A percentile compares a stretch with the other conserved stretches of the same genome.
These are phyloP conservation scores for Cnemophilus loriae DNA, from an alignment of 2,113 vertebrate genomes.

Conservation along the genomic window DNA sequence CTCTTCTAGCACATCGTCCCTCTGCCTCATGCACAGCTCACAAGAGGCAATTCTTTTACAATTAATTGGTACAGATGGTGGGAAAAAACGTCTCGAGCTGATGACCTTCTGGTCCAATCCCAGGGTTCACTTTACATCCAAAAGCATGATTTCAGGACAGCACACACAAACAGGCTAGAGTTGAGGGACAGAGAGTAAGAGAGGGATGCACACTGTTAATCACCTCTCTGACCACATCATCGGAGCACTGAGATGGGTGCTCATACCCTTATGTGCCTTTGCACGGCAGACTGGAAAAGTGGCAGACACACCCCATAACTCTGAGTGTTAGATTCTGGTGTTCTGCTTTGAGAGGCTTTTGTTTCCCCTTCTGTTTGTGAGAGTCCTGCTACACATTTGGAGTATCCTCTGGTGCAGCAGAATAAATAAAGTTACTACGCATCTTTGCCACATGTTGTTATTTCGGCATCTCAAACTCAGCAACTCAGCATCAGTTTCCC, in stretches of 20 bases:
- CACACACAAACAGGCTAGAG: not conserved
- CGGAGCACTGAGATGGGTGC: not conserved
- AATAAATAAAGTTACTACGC: not conserved
- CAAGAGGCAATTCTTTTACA: not conserved
- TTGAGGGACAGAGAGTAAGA: not conserved
- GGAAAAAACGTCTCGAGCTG: not conserved
- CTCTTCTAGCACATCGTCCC: not conserved
- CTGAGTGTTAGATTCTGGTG: not conserved
- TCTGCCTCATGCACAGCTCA: rapidly evolving
- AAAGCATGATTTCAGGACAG: not conserved
- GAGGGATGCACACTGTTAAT: not conserved
- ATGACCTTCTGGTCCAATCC: not conserved
- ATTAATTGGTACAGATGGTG: not conserved
- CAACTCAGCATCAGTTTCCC: not conserved
- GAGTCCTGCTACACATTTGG: not conserved
- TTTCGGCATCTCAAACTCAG: not conserved
- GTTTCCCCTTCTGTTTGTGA: not conserved
- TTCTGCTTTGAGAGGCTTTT: not conserved
- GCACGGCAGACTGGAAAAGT: not conserved
- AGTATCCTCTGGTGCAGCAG: not conserved
- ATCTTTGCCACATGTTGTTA: not conserved
- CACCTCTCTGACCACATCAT: rapidly evolving
- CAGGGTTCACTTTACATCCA: not conserved
- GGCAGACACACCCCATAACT: not conserved
- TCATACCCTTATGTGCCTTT: rapidly evolving